phyloP scores from a whole-genome alignment of 2,888 invertebrate genomes.

The Notocelia uddmanniana region DNA sequence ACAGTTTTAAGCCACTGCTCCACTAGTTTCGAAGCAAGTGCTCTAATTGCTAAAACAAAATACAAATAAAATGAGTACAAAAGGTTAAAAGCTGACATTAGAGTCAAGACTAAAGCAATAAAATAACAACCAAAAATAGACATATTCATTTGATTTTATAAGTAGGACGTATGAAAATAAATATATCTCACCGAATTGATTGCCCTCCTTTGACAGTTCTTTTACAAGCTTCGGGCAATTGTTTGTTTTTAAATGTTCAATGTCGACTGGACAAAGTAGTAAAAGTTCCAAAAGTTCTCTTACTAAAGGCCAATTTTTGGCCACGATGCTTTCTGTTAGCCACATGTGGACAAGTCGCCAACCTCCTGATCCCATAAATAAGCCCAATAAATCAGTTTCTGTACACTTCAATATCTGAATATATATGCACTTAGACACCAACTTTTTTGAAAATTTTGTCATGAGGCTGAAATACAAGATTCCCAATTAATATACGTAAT shows the following conservation, averaged over 20 bases:
- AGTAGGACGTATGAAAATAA: constrained; percentile 12
- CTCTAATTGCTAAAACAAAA: constrained; percentile 89
- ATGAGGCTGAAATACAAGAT: constrained; percentile 91
- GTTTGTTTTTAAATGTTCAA: constrained; percentile 95
- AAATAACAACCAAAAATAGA: not conserved
- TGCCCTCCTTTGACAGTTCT: constrained; percentile 92
- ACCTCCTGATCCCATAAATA: constrained; percentile 96
- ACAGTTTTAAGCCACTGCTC: constrained; percentile 96
- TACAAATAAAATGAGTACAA: constrained; percentile 48
- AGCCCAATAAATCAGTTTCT: constrained; percentile 91
- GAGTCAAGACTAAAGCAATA: not conserved
- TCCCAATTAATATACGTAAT: constrained; percentile 15
- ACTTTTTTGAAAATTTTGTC: constrained; percentile 97
- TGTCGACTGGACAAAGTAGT: constrained; percentile 94
- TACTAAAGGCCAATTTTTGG: constrained; percentile 94
- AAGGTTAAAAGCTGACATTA: not conserved
- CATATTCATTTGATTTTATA: not conserved
- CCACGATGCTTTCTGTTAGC: constrained; percentile 94
- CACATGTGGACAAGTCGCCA: constrained; percentile 96
- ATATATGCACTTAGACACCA: constrained; percentile 98
- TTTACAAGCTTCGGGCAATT: constrained; percentile 97
- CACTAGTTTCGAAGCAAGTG: constrained; percentile 92
- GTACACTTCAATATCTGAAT: constrained; percentile 96
- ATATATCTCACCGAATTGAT: constrained; percentile 89
- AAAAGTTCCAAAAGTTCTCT: constrained; percentile 94